Evolutionary conservation across 2,797 vertebrate species (phyloP).

Genomic region (Micromesistius poutassou): DNA sequence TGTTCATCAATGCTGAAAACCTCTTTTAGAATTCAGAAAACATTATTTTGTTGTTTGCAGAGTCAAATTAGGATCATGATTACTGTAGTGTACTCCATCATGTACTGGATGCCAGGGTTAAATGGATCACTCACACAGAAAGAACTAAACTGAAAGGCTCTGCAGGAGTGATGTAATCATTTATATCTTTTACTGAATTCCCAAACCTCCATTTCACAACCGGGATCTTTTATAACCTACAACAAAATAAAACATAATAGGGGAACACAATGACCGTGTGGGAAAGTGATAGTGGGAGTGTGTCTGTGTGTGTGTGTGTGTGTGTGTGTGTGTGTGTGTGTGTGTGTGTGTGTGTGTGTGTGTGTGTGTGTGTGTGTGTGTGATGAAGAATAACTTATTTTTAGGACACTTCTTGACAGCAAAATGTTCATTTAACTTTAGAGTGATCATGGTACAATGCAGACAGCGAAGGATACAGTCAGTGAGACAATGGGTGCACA

Average conservation of each 20-base stretch:
- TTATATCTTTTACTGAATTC: background rate
- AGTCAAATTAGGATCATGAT: slow-evolving; percentile 24
- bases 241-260: background rate
- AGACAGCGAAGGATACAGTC: too few relatives aligned
- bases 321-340: background rate
- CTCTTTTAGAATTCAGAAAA: background rate
- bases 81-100: slow-evolving; percentile 14
- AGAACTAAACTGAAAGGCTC: background rate
- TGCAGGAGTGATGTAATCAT: background rate
- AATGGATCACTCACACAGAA: background rate
- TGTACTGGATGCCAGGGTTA: background rate
- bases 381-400: too few relatives aligned
- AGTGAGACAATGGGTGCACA: too few relatives aligned
- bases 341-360: slow-evolving; percentile 1
- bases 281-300: background rate
- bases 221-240: background rate
- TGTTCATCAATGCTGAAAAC: background rate
- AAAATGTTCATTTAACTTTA: too few relatives aligned
- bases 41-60: slow-evolving; percentile 9
- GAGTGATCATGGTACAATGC: too few relatives aligned
- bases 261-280: background rate
- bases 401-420: too few relatives aligned
- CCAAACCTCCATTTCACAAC: background rate
- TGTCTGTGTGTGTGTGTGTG: background rate
- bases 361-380: background rate